phyloP scores from a whole-genome alignment of 2,113 vertebrate genomes.

The Turnix velox region DNA sequence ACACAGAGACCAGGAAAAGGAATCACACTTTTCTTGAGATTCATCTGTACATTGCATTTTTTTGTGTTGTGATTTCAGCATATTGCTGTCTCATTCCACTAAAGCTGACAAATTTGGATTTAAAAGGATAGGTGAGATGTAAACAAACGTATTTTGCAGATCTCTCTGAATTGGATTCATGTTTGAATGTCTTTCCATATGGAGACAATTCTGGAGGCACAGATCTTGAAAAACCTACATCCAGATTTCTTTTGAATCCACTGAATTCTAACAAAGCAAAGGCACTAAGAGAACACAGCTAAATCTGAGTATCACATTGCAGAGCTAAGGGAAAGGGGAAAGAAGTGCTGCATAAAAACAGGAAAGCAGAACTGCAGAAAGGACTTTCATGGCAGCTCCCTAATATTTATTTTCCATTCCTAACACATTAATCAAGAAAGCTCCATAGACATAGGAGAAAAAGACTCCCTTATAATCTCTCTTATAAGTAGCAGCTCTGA shows the following conservation, averaged over 20 bases:
- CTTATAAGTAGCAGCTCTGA: background rate
- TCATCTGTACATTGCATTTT: background rate
- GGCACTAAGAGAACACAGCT: background rate
- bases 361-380: background rate
- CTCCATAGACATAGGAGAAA: background rate
- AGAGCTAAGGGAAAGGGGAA: background rate
- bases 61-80: background rate
- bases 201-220: background rate
- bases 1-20: fast-evolving
- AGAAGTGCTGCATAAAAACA: background rate
- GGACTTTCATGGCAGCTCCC: background rate
- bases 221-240: background rate
- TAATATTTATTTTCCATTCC: background rate
- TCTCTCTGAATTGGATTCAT: background rate
- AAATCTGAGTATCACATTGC: background rate
- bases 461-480: no score
- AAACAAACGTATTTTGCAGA: background rate
- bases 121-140: background rate
- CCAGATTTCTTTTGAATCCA: background rate
- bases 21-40: background rate
- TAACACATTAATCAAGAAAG: background rate
- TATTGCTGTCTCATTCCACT: background rate
- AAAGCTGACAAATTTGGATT: background rate
- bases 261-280: background rate
- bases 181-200: background rate